Conservation (phyloP, 2,888 invertebrate species). For the Mythimna albipuncta region DNA sequence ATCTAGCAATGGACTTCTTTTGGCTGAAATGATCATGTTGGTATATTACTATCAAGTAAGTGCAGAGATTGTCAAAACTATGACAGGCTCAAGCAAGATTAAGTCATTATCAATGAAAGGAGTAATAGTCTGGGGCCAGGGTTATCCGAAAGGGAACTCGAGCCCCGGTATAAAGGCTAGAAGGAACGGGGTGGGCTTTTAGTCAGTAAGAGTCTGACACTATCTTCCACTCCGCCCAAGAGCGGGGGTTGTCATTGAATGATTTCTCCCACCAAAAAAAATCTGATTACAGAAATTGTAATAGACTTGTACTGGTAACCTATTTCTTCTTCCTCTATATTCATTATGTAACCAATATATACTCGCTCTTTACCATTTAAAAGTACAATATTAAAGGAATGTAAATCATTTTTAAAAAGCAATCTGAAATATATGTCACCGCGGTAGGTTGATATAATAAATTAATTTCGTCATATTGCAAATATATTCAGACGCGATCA, state of each 20-base stretch:
- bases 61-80: background rate
- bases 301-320: background rate
- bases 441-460: constrained; percentile 34
- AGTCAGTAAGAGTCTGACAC: too few relatives aligned
- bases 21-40: background rate
- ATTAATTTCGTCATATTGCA: constrained; percentile 45
- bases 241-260: too few relatives aligned
- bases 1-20: too few relatives aligned
- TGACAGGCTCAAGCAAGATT: background rate
- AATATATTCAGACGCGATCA: constrained; percentile 56
- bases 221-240: too few relatives aligned
- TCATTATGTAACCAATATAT: background rate
- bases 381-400: constrained; percentile 2
- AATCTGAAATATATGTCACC: constrained; percentile 22
- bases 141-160: too few relatives aligned
- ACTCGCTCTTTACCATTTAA: background rate
- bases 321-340: background rate
- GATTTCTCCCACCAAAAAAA: too few relatives aligned
- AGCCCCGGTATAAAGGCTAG: too few relatives aligned
- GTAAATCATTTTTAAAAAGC: constrained; percentile 23
- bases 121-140: background rate
- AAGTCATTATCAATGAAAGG: background rate
- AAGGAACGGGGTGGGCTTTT: too few relatives aligned
- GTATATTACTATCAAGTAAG: background rate
- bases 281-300: background rate